Conservation (phyloP, 1,140 invertebrate genomes). For the Formica selysi region DNA sequence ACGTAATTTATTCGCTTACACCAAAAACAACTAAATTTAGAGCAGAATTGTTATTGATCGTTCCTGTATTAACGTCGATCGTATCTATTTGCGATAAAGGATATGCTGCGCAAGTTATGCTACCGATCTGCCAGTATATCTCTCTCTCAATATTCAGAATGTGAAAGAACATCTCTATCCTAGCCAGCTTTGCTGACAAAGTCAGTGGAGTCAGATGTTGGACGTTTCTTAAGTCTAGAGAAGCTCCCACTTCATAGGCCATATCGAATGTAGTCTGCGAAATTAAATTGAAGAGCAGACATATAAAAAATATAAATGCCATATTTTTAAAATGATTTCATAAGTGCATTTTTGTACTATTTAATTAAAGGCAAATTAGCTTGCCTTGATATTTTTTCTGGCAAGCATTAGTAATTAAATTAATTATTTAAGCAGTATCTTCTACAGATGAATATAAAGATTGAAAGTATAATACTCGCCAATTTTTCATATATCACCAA, state of each 20-base stretch:
- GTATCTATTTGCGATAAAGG: slow-evolving; percentile 98
- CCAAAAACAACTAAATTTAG: slow-evolving; percentile 99
- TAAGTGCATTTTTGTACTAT: neutral
- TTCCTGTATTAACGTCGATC: slow-evolving; percentile 96
- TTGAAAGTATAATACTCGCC: slow-evolving; percentile 85
- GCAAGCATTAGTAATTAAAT: neutral
- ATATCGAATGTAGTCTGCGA: slow-evolving; percentile 96
- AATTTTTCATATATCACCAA: slow-evolving; percentile 98
- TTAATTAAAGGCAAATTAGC: neutral
- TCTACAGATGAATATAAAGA: neutral
- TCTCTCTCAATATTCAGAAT: slow-evolving; percentile 97
- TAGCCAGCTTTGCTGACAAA: slow-evolving; percentile 96
- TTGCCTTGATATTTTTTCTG: neutral
- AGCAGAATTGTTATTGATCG: slow-evolving; percentile 97
- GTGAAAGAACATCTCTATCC: slow-evolving; percentile 98
- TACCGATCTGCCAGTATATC: slow-evolving; percentile 98
- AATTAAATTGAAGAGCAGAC: slow-evolving; percentile 46
- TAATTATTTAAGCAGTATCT: neutral
- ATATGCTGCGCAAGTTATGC: slow-evolving; percentile 98
- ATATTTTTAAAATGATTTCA: neutral
- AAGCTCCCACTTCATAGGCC: slow-evolving; percentile 96
- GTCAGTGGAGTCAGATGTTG: slow-evolving; percentile 97
- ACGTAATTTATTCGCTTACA: slow-evolving; percentile 87
- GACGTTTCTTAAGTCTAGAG: slow-evolving; percentile 94
- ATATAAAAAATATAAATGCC: neutral